Conservation (phyloP, 2,113 vertebrate genomes). For the Drymodes brunneopygia region DNA sequence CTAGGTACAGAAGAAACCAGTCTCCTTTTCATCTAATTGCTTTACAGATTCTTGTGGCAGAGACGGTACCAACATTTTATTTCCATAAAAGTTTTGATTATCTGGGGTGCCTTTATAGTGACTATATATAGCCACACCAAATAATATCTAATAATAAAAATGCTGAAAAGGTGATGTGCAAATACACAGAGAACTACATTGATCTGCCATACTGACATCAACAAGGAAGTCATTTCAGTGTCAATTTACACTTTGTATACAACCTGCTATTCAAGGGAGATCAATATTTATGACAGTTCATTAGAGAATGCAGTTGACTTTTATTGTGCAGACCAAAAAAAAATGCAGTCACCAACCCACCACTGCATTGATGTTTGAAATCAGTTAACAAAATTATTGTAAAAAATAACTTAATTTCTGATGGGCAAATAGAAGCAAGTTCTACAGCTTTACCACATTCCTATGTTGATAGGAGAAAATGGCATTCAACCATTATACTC, state of each 20-base stretch:
- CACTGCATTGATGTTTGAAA: slow-evolving; percentile 35
- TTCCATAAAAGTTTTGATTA: neutral
- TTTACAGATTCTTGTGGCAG: neutral
- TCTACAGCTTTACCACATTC: neutral
- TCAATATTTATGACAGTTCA: neutral
- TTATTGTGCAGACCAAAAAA: slow-evolving; percentile 27
- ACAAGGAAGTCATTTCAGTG: slow-evolving; percentile 4
- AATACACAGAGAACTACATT: neutral
- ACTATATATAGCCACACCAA: neutral
- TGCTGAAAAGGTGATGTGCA: neutral
- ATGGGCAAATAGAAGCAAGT: slow-evolving; percentile 46
- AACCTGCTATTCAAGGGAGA: neutral
- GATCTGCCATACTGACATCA: neutral
- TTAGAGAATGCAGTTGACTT: slow-evolving; percentile 23
- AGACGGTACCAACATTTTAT: neutral
- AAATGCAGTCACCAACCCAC: neutral
- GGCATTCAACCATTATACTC: neutral
- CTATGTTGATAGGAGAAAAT: neutral
- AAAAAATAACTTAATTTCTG: slow-evolving; percentile 67
- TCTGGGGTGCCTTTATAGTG: neutral
- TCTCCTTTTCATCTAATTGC: neutral
- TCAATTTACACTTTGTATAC: neutral
- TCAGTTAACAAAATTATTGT: slow-evolving; percentile 28
- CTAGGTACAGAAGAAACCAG: neutral
- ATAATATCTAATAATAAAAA: neutral